Evolutionary conservation across 2,797 vertebrate species (phyloP), one percentile per base, ranked within the genome.

Genomic region (Girardinus metallicus): DNA sequence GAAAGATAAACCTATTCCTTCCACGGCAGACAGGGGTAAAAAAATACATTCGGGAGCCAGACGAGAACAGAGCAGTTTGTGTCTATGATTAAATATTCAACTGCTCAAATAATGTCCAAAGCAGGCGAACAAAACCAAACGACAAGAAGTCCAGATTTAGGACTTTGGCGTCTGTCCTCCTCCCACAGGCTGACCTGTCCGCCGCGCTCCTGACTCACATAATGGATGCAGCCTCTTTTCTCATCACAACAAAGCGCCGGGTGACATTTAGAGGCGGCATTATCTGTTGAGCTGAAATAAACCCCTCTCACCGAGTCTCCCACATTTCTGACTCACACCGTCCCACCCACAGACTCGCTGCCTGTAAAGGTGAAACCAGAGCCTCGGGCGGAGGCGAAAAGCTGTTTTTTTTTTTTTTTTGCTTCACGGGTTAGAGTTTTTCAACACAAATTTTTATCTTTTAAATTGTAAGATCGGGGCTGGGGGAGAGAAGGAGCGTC

Each of bases 201-300:
- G 85, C 85, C 80, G 51, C 79, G 4, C 70, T 78, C 75, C 87
- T 92, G 92, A 92, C 85, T 93, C 92, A 91, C 84, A n/a, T 91
- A 92, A 92, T 90, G 87, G 90, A 89, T n/a, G 64, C 80, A 62
- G 84, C 77, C 60, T 41, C 43, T 85, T 70, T 82, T 29, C 87
- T 89, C 82, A 82, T 88, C 87, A 91, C 82, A 93, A 90, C 90
- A 90, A 87, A 89, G 53, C 82, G 43, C 80, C 82, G 88, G 89
- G 87, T 92, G 88, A 80, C 81, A 78, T 86, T 71, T 88, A 79
- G 7, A 83, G 84, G 60, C 47, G 2, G n/a, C 73, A 86, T 88
- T 86, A 89, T 85, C 82, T 77, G 47, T 80, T 89, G 83, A 89
- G 71, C 88, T 84, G 87, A 88, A 88, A 86, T 89, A 90, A 92